A percentile compares a stretch with the other conserved stretches of the same genome.
Conservation (phyloP, 2,113 vertebrate species). For the Pituophis catenifer region DNA sequence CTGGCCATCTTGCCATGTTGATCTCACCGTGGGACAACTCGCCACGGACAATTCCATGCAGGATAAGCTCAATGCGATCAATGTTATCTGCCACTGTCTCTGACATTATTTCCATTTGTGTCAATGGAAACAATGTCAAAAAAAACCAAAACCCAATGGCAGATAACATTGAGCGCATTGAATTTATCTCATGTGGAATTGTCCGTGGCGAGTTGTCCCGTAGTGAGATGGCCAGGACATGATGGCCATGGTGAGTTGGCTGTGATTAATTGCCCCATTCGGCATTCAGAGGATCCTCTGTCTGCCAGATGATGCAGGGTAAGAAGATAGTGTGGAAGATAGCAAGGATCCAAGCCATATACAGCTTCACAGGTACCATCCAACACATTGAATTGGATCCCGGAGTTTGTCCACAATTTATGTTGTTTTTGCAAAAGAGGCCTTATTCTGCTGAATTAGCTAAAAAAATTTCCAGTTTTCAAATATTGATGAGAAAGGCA, state of each 20-base stretch:
- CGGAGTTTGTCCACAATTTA: not conserved
- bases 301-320: not conserved
- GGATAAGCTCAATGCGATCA: not conserved
- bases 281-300: not conserved
- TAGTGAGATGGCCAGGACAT: too few relatives aligned
- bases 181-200: not conserved
- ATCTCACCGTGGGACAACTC: too few relatives aligned
- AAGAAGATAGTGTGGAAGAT: not conserved
- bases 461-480: not conserved
- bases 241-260: not conserved
- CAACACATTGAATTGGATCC: not conserved
- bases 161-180: not conserved
- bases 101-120: not conserved
- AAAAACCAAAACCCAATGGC: not conserved
- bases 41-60: too few relatives aligned
- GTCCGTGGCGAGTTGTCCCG: not conserved
- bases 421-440: not conserved
- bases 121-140: not conserved
- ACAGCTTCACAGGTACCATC: not conserved
- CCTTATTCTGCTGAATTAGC: not conserved
- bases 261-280: not conserved
- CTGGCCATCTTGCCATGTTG: too few relatives aligned
- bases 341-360: not conserved
- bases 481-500: not conserved
- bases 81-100: not conserved